phyloP scores from a whole-genome alignment of 2,888 invertebrate genomes.

The Norana najaformis region DNA sequence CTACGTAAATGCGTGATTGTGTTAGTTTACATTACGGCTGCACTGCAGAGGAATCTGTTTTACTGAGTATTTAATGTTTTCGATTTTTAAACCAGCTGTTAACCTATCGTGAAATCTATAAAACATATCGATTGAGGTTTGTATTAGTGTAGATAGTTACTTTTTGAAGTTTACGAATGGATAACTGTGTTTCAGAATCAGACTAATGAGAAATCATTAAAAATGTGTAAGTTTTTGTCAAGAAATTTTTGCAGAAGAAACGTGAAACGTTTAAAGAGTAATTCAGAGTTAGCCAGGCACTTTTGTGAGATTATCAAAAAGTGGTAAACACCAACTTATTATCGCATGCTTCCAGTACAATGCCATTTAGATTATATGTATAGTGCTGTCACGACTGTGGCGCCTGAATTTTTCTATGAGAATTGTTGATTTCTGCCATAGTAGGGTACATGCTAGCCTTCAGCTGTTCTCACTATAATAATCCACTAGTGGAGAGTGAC shows the following conservation, averaged over 20 bases:
- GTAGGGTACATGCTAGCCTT: too few species aligned
- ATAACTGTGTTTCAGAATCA: not conserved
- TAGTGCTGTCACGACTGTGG: too few species aligned
- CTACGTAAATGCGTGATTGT: not conserved
- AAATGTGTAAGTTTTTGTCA: not conserved
- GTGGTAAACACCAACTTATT: too few species aligned
- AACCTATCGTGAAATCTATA: not conserved
- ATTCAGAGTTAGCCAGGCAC: not conserved
- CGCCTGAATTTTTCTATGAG: too few species aligned
- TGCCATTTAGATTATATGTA: not conserved
- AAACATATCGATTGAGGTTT: not conserved
- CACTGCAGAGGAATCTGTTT: not conserved
- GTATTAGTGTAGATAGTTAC: not conserved
- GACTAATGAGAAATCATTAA: not conserved
- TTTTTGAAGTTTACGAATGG: not conserved
- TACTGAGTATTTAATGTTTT: not conserved
- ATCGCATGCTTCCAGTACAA: too few species aligned
- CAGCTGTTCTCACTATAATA: too few species aligned
- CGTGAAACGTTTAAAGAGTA: not conserved
- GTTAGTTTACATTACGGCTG: not conserved
- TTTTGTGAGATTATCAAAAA: not conserved
- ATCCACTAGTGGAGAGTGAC: too few species aligned
- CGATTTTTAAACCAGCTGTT: not conserved
- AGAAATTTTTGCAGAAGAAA: not conserved
- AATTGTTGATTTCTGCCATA: too few species aligned